Evolutionary conservation across 2,888 invertebrate genomes (phyloP).

Genomic region (Terebella lapidaria): DNA sequence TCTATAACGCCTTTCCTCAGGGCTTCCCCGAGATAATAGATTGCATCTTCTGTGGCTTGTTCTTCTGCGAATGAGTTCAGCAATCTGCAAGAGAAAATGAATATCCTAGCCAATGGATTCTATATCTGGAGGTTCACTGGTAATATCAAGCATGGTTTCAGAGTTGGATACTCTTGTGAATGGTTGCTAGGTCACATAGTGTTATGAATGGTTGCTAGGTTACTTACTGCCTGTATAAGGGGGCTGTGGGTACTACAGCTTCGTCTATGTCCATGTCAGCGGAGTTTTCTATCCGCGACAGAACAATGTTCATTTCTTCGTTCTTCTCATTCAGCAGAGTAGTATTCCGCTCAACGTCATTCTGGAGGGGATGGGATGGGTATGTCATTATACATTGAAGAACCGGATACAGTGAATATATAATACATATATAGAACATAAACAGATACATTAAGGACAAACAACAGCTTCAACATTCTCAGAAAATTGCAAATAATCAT

Average conservation of each 20-base stretch:
- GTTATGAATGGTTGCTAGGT: no score
- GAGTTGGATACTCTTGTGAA: no score
- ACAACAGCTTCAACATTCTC: no score
- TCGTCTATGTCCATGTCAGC: constrained; percentile 76
- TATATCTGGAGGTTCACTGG: no score
- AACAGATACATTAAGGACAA: not conserved
- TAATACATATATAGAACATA: no score
- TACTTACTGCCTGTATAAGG: constrained; percentile 85
- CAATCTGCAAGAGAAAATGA: constrained; percentile 62
- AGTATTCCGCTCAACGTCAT: constrained; percentile 79
- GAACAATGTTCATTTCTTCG: constrained; percentile 40
- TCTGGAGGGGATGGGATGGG: constrained; percentile 57
- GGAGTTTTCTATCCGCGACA: constrained; percentile 39
- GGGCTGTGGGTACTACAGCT: constrained; percentile 92
- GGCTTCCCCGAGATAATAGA: constrained; percentile 96
- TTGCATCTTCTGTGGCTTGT: constrained; percentile 95
- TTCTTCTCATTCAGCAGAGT: constrained; percentile 68
- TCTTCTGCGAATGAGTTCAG: constrained; percentile 94
- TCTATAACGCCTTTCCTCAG: constrained; percentile 87
- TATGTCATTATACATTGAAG: no score
- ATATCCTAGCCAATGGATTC: no score
- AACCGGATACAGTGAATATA: no score
- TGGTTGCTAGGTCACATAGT: no score
- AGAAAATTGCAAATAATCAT: no score
- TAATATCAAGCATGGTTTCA: no score